Conservation (phyloP, 2,113 vertebrate species). For the Bambusicola thoracicus region DNA sequence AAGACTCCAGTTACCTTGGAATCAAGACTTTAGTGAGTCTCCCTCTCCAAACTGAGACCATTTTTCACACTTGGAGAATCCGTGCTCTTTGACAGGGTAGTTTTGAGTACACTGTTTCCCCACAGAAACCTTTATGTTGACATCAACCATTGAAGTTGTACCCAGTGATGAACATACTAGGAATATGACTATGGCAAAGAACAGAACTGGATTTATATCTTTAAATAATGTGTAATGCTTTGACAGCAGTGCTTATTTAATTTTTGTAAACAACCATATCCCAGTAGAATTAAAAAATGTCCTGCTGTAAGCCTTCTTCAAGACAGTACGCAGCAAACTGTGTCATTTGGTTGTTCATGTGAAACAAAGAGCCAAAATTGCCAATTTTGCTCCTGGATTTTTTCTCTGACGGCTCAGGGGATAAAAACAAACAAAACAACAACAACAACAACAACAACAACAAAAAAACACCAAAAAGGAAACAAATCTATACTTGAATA, state of each 20-base stretch:
- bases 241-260: not conserved
- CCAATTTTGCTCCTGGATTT: not conserved
- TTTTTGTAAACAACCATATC: not conserved
- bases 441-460: not conserved
- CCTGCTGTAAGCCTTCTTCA: not conserved
- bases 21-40: not conserved
- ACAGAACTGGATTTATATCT: not conserved
- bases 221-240: not conserved
- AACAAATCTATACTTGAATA: not conserved
- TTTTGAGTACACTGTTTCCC: not conserved
- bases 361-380: not conserved
- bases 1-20: not conserved
- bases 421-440: not conserved
- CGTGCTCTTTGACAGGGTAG: not conserved
- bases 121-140: not conserved
- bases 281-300: not conserved
- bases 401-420: not conserved
- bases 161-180: not conserved
- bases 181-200: not conserved
- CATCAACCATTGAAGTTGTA: not conserved
- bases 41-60: not conserved
- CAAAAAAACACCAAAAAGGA: not conserved
- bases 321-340: not conserved
- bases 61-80: not conserved
- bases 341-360: not conserved